These are phyloP conservation scores for Amitus sp. DNA, from an alignment of 2,888 invertebrate species.

Conservation along the genomic window DNA sequence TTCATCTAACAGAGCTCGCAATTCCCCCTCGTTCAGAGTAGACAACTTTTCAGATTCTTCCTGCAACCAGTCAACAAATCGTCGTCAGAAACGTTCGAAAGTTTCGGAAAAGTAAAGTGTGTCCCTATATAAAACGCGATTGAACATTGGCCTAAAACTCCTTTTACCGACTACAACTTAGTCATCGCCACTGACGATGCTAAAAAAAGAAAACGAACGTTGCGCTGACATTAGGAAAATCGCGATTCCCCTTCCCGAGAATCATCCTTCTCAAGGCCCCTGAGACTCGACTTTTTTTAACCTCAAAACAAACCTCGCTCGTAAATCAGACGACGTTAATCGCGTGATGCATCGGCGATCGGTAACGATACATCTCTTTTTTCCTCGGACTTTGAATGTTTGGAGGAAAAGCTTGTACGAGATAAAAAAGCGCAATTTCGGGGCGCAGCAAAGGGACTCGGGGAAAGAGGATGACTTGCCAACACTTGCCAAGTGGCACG, in stretches of 20 bases:
- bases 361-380: slow-evolving; percentile 20
- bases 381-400: not conserved
- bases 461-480: slow-evolving; percentile 30
- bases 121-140: no score
- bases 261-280: no score
- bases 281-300: slow-evolving; percentile 13
- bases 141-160: not conserved
- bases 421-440: slow-evolving; percentile 20
- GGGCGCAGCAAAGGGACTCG: not conserved
- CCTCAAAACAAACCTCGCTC: slow-evolving; percentile 30
- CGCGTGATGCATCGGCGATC: no score
- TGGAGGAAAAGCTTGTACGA: no score
- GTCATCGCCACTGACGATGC: not conserved
- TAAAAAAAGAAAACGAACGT: not conserved
- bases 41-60: slow-evolving; percentile 63
- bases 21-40: slow-evolving; percentile 79
- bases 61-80: no score
- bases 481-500: slow-evolving; percentile 18
- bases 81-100: no score
- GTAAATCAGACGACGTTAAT: slow-evolving; percentile 31
- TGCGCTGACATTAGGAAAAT: not conserved
- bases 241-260: no score
- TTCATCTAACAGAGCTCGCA: slow-evolving; percentile 83
- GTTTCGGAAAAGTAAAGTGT: no score
- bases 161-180: slow-evolving; percentile 4